These are phyloP conservation scores for Atta colombica DNA, from an alignment of 1,140 invertebrate genomes.

Conservation along the genomic window DNA sequence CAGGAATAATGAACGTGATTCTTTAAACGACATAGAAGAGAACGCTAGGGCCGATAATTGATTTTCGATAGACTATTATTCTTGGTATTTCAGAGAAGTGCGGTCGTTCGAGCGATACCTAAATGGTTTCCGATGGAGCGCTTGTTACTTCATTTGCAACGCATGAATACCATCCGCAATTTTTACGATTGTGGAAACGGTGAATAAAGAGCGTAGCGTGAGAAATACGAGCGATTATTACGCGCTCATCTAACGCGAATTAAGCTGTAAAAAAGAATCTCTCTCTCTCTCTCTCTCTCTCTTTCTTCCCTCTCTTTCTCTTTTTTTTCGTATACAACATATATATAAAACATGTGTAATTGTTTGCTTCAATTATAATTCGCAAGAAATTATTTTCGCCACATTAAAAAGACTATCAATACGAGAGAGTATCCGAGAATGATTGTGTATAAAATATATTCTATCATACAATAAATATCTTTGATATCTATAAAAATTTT, in stretches of 20 bases:
- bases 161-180: slow-evolving; percentile 48
- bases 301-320: too few species aligned
- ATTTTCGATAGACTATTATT: slow-evolving; percentile 65
- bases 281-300: neutral
- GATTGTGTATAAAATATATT: neutral
- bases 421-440: neutral
- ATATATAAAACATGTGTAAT: neutral
- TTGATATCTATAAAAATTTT: neutral
- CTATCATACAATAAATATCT: neutral
- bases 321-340: neutral
- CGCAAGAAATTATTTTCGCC: neutral
- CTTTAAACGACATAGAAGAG: slow-evolving; percentile 49
- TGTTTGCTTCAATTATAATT: slow-evolving; percentile 17
- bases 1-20: slow-evolving; percentile 55
- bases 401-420: neutral
- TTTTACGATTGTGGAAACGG: slow-evolving; percentile 53
- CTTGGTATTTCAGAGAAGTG: slow-evolving; percentile 60
- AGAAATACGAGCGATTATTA: slow-evolving; percentile 49
- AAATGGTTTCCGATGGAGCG: slow-evolving; percentile 59
- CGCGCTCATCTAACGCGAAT: slow-evolving; percentile 22
- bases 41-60: slow-evolving; percentile 53
- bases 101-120: slow-evolving; percentile 60
- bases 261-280: neutral
- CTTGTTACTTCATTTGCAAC: slow-evolving; percentile 65
- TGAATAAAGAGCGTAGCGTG: slow-evolving; percentile 47